A percentile compares a stretch with the other conserved stretches of the same genome.
Conservation (phyloP, 2,888 invertebrate species). For the Charanyca ferruginea region DNA sequence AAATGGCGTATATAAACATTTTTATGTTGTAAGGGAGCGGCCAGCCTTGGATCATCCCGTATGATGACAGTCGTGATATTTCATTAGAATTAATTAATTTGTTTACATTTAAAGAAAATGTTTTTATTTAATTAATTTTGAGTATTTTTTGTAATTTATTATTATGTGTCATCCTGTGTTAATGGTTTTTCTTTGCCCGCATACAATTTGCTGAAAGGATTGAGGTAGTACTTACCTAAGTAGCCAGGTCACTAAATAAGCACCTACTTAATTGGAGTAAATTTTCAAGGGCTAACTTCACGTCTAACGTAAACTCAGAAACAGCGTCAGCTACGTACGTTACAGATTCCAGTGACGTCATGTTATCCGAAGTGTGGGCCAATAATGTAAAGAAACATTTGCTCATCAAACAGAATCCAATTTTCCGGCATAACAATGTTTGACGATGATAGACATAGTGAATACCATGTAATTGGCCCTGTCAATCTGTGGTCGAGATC, state of each 20-base stretch:
- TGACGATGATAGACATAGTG: constrained; percentile 52
- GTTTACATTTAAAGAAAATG: constrained; percentile 45
- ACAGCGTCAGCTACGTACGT: constrained; percentile 23
- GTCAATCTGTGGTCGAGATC: constrained; percentile 50
- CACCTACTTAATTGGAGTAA: background rate
- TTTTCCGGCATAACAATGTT: constrained; percentile 54
- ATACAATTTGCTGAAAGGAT: background rate
- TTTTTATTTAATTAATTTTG: constrained; percentile 53
- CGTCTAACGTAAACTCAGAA: constrained; percentile 20
- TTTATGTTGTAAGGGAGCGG: constrained; percentile 53
- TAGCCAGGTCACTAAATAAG: background rate
- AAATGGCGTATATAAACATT: constrained; percentile 54
- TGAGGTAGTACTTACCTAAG: no score
- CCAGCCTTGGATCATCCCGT: constrained; percentile 54
- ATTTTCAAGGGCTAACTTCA: constrained; percentile 10
- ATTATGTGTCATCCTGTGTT: constrained; percentile 25
- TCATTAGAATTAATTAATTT: constrained; percentile 61
- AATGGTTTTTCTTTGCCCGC: background rate
- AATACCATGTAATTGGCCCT: constrained; percentile 57
- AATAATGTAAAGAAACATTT: constrained; percentile 52
- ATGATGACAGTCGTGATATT: constrained; percentile 57
- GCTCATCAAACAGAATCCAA: constrained; percentile 53
- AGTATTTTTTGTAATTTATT: constrained; percentile 16
- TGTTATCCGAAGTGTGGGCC: constrained; percentile 38
- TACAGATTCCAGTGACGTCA: constrained; percentile 40